phyloP scores from a whole-genome alignment of 2,797 vertebrate species.

The Lepilemur ruficaudatus region DNA sequence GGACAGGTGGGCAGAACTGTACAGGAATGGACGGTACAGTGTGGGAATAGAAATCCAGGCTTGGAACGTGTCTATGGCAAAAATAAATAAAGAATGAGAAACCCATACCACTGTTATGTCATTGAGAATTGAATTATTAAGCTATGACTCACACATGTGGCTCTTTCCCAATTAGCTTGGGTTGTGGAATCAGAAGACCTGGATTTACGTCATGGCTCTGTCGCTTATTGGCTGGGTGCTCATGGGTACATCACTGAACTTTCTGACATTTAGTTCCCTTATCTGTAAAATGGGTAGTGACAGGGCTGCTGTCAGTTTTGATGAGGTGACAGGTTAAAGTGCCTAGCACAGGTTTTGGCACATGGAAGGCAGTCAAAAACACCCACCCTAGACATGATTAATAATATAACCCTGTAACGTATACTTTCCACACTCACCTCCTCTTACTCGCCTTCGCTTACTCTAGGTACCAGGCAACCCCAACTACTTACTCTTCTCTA shows the following conservation, averaged over 20 bases:
- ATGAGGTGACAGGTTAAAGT: background rate
- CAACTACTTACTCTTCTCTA: background rate
- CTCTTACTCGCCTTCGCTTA: background rate
- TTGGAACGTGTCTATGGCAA: background rate
- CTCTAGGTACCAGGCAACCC: background rate
- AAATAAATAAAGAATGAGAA: background rate
- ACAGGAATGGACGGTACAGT: background rate
- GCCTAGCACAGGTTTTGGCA: background rate
- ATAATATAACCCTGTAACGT: background rate
- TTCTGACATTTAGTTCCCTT: background rate
- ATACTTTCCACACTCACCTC: background rate
- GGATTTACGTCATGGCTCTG: background rate
- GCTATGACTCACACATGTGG: background rate
- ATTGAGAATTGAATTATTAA: conserved; percentile 6
- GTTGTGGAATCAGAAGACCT: background rate
- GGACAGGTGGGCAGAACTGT: background rate
- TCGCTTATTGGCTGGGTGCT: background rate
- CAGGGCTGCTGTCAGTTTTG: background rate
- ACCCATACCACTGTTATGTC: background rate
- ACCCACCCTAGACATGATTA: background rate
- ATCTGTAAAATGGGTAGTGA: background rate
- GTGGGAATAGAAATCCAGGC: background rate
- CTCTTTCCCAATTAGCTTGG: background rate
- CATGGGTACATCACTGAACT: background rate
- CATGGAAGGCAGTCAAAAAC: background rate